Conservation (phyloP, 2,888 invertebrate genomes). For the Candidula unifasciata region DNA sequence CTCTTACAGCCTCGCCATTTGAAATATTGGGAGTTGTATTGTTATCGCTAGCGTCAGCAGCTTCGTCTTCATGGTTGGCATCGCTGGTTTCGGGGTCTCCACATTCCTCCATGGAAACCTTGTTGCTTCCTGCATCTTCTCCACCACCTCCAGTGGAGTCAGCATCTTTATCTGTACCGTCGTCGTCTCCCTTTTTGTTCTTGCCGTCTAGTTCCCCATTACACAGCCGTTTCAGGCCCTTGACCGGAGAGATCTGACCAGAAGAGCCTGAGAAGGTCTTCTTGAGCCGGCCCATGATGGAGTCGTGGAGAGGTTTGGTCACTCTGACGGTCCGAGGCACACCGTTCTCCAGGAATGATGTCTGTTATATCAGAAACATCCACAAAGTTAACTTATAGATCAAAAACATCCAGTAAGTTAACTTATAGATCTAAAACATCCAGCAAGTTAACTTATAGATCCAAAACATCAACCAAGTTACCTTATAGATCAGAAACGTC, state of each 20-base stretch:
- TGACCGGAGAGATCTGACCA: conserved; percentile 56
- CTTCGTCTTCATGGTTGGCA: background rate
- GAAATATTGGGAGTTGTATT: background rate
- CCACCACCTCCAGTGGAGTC: conserved; percentile 41
- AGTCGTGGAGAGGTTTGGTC: conserved; percentile 67
- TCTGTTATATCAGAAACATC: conserved; percentile 54
- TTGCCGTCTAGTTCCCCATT: conserved; percentile 50
- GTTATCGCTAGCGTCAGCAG: background rate
- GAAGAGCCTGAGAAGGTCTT: conserved; percentile 62
- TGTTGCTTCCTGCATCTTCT: background rate
- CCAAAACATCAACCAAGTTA: no score
- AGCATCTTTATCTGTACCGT: conserved; percentile 30
- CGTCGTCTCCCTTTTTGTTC: background rate
- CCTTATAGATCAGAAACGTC: no score
- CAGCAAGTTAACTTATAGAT: no score
- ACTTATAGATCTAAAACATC: no score
- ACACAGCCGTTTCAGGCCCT: conserved; percentile 54
- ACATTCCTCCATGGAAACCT: conserved; percentile 30
- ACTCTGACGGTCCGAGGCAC: conserved; percentile 69
- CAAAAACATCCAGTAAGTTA: background rate
- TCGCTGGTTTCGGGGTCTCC: background rate
- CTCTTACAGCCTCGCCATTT: conserved; percentile 10
- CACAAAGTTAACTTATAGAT: no score
- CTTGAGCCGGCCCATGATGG: conserved; percentile 65
- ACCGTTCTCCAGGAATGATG: conserved; percentile 72